Evolutionary conservation across 2,113 vertebrate species (phyloP), one percentile per base, ranked within the genome.

Genomic region (Labeo catla): DNA sequence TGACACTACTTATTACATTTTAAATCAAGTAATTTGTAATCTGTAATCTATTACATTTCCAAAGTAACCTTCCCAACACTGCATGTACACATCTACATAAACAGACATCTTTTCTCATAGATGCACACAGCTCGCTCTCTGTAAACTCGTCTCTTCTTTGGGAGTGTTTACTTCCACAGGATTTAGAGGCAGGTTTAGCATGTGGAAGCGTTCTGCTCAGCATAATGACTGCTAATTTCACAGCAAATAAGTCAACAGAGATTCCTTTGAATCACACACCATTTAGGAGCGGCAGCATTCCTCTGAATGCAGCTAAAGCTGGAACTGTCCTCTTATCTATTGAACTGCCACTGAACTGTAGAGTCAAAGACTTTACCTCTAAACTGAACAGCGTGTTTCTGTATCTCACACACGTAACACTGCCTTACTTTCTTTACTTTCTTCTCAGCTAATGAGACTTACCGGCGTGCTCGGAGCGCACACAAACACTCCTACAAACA

Each of bases 261-360:
- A 84, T 87, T 83, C 70, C 87, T 85, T 88, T 86, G 82, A 88
- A 90, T 90, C 89, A 76, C 83, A 87, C 85, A 85, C 57, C 66
- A 90, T 83, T 90, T 88, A 79, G 65, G 28, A 88, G 28, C 16
- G 77, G 57, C 36, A 66, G 65, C 82, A 85, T 87, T 88, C 85
- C 80, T 80, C 70, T 50, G 63, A 83, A 43, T 79, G n/a, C 8
- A 85, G 65, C 79, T 63, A 61, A 61, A 68, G 34, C 80, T 66
- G 65, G 61, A 76, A 70, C 52, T 43, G 81, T 85, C 81, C 61
- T 76, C 83, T 89, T 86, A 89, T 89, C 88, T 86, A 1, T 12
- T 80, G 66, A 85, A 89, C 88, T 87, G 83, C 86, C 86, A 89
- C 78, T 89, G 88, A 89, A 85, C 88, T 89, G 88, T 73, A 87